Evolutionary conservation across 2,888 invertebrate genomes (phyloP), one percentile per base, ranked within the genome.

Genomic region (Agriopis marginaria): DNA sequence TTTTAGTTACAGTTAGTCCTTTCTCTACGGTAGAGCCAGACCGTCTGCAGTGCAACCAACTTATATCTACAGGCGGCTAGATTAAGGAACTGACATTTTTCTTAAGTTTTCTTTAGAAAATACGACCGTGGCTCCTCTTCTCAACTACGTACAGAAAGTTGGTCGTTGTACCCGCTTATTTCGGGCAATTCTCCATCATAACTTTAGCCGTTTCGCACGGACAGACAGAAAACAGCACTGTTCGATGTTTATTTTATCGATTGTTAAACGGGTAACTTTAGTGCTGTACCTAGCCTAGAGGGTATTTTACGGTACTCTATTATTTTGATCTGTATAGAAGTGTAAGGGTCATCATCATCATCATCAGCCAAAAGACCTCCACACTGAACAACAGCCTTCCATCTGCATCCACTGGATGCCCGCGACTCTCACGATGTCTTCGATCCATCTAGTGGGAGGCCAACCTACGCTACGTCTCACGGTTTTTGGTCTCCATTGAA

Each of bases 201-300:
- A 66, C 59, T 42, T 23, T 12, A 7, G 50, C 62, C 47, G 61
- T 71, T 75, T 74, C 66, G 73, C 71, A 68, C 64, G 60, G 71
- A 77, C 70, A 44, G 77, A 77, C 72, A 75, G 70, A 74, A 76
- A 68, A 63, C 76, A 76, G 76, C 47, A 61, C 60, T 66, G 73
- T 60, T 58, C 47, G 10, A 59, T 75, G 71, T 73, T 76, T 74
- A 75, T 53, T 71, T 56, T 44, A 55, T 23, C 64, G 56, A 55
- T 62, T 23, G 55, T 68, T 66, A 66, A 64, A 71, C 64, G 60
- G 47, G 56, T 58, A 55, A 49, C 54, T 68, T 74, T 63, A 60
- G 55, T 14, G 7, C 7, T 47, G 4, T 47, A 47, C 45, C 45
- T 45, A 45, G 32, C 32, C 32, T 32, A 32, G 32, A 32, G 32